These are phyloP conservation scores for Latrodectus geometricus DNA, from an alignment of 1,140 invertebrate genomes.

Conservation along the genomic window DNA sequence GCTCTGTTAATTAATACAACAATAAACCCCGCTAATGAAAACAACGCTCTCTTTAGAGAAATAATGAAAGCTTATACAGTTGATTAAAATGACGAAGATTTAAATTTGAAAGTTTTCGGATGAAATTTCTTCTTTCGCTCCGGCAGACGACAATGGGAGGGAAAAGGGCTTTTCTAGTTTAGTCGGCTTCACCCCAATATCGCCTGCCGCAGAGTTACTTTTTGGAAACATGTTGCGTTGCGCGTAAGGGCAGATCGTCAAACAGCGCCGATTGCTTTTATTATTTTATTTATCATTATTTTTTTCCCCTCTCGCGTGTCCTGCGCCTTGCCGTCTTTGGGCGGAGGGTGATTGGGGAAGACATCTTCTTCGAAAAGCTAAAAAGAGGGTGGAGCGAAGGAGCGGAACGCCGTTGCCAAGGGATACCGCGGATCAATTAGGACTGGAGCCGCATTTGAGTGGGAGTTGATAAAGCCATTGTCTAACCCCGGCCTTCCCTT, in stretches of 20 bases:
- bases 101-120: background rate
- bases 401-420: constrained; percentile 41
- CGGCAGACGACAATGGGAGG: background rate
- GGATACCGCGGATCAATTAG: constrained; percentile 48
- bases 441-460: constrained; percentile 42
- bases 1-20: background rate
- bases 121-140: background rate
- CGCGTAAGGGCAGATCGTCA: constrained; percentile 19
- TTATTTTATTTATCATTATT: background rate
- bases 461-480: constrained; percentile 53
- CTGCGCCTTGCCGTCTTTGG: constrained; percentile 22
- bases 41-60: background rate
- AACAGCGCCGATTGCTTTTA: background rate
- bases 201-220: background rate
- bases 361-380: constrained; percentile 31
- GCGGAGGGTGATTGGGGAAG: constrained; percentile 4
- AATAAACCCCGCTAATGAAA: background rate
- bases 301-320: background rate
- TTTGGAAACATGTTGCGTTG: constrained; percentile 9
- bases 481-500: constrained; percentile 26
- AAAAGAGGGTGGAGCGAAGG: constrained; percentile 44
- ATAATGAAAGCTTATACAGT: background rate
- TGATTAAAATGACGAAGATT: background rate
- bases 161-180: background rate
- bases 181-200: background rate